phyloP scores from a whole-genome alignment of 2,797 vertebrate genomes.

The Rallus crepitans region DNA sequence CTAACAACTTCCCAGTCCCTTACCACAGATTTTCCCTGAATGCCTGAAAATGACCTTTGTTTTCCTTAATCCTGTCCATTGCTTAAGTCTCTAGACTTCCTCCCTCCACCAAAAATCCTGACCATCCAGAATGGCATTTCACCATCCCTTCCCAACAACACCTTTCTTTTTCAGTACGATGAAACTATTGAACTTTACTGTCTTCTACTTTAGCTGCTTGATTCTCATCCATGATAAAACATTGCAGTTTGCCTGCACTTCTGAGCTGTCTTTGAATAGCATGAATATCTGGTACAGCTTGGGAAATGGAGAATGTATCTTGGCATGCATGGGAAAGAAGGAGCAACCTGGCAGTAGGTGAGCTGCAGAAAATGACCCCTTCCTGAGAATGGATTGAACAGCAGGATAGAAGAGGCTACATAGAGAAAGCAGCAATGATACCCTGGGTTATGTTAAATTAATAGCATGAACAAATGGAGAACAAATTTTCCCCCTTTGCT shows the following conservation, averaged over 20 bases:
- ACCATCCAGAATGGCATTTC: background rate
- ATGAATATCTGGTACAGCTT: background rate
- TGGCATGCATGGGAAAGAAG: fast-evolving
- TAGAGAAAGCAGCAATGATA: background rate
- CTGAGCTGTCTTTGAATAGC: background rate
- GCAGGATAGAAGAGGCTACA: background rate
- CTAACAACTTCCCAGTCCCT: fast-evolving
- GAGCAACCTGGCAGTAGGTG: background rate
- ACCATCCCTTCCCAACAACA: background rate
- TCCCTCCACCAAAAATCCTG: background rate
- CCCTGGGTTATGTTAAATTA: background rate
- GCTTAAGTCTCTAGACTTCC: background rate
- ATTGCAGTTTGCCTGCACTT: background rate
- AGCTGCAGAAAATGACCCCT: background rate
- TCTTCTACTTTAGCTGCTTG: background rate
- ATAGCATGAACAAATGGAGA: background rate
- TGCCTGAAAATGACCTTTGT: background rate
- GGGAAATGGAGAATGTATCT: background rate
- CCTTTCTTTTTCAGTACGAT: background rate
- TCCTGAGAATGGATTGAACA: background rate
- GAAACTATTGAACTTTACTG: background rate
- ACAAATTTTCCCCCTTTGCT: background rate
- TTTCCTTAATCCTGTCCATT: background rate
- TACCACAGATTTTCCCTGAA: background rate
- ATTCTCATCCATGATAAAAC: background rate